Base-by-base conservation (phyloP, 2,797 vertebrate species). In the Syngnathus rostellatus region DNA sequence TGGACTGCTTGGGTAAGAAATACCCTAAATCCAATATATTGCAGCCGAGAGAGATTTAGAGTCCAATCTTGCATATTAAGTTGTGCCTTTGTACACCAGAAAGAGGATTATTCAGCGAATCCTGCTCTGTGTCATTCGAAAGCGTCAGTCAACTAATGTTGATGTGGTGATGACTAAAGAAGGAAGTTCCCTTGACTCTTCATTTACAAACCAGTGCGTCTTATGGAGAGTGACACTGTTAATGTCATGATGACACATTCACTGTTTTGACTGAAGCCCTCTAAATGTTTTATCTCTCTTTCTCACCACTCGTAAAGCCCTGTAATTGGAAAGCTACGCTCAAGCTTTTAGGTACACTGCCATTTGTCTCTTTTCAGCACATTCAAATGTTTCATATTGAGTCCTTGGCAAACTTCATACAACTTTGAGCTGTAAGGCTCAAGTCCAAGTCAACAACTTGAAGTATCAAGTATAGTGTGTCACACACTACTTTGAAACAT, bases 101-200 rank as follows among this genome's bases (percentile, higher is more conserved):
- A 86, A 86, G 72, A 71, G 80, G 85, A 88, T 86, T 86, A 86
- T 87, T 86, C 77, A 75, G 73, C 50, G 65, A 83, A 83, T 79
- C 83, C 81, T 65, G 81, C 81, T 85, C 80, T 76, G 74, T 83
- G 87, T 85, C 84, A 84, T 82, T 84, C 81, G 80, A 67, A 0
- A 80, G 70, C 72, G 75, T 72, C 68, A 81, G 85, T 85, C 76
- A 84, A 85, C 77, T 77, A 69, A 81, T 80, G 75, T 77, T 72
- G 81, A 74, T 51, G 75, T 70, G 66, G 62, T 60, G 70, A 62
- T 46, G 41, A 45, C 75, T 70, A 65, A 71, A 72, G 75, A 74
- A 65, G 66, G 54, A 50, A 43, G 54, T 6, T 9, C 77, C 23
- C 62, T 67, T 1, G 31, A 61, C 57, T 51, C 25, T 50, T 46